Base-by-base conservation (phyloP, 2,113 vertebrate genomes). In the Strigops habroptila region DNA sequence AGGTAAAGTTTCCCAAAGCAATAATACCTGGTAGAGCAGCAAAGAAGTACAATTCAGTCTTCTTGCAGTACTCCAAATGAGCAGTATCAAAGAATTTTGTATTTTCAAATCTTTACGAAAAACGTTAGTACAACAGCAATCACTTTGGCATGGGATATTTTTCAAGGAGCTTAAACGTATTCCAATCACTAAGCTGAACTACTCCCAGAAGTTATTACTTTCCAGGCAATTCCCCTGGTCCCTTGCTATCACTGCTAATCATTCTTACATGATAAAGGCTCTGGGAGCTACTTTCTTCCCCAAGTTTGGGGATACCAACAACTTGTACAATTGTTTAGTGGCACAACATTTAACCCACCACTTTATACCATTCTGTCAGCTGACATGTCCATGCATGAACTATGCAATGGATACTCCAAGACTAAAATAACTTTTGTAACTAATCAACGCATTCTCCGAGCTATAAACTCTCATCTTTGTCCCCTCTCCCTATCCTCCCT, bases 271-370 rank as follows among this genome's bases (percentile, higher is more conserved):
- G 25, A 89, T 86, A 95, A 95, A 96, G 93, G 96, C 96, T 97
- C 96, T 94, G 95, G 95, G 93, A 97, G 93, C 93, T 95, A 95
- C 95, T 93, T 92, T 94, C 90, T 93, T 93, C 88, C 96, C 96
- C 93, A 94, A 93, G 81, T 94, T 95, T 94, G 90, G 95, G 96
- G 96, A 92, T 95, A 96, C 95, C 92, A 84, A 90, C 79, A 86
- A 93, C 91, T 81, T 44, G 69, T 71, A 96, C 82, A 90, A 90
- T 27, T 60, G 85, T 64, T 51, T 46, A 75, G 90, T 90, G 92
- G 93, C 77, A 78, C 76, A 82, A 30, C 19, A 89, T 79, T 73
- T 30, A 60, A 91, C 10, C 83, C 83, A 86, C 86, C 92, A 79
- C 82, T 90, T 44, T 16, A 85, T 44, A 83, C 60, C n/a, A 71